These are phyloP conservation scores for Lydus trimaculatus DNA, from an alignment of 2,888 invertebrate species.

Conservation along the genomic window DNA sequence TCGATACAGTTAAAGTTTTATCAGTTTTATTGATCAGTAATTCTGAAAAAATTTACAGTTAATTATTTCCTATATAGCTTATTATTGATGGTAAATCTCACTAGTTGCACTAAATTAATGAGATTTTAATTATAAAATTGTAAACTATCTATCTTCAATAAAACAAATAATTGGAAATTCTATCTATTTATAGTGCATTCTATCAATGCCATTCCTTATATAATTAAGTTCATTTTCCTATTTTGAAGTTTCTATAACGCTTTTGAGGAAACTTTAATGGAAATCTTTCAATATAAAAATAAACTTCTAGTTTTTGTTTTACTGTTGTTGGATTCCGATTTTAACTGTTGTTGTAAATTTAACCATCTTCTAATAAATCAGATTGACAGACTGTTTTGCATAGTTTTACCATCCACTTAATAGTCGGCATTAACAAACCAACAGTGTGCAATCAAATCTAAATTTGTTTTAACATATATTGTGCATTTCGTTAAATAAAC, in stretches of 20 bases:
- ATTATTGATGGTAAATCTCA: not conserved
- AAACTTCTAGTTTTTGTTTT: constrained; percentile 15
- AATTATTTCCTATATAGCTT: not conserved
- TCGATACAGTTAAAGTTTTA: not conserved
- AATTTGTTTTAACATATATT: constrained; percentile 2
- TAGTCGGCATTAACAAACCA: not conserved
- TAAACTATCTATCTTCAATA: not conserved
- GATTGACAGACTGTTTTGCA: constrained; percentile 4
- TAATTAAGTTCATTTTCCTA: not conserved
- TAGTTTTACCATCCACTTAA: not conserved
- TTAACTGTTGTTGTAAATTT: not conserved
- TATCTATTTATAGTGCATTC: not conserved
- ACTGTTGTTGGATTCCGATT: constrained; percentile 6
- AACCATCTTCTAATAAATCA: constrained; percentile 12
- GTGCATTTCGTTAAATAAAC: constrained; percentile 5
- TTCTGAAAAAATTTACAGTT: not conserved
- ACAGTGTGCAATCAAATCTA: not conserved
- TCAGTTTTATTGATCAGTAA: not conserved
- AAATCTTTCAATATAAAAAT: not conserved
- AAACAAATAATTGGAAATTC: not conserved
- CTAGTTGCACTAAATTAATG: constrained; percentile 8
- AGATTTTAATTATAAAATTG: not conserved
- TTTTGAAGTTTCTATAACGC: not conserved
- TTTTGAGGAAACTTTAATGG: not conserved
- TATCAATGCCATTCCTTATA: not conserved